Base-by-base conservation (phyloP, 2,113 vertebrate species). In the Hiodon tergisus region DNA sequence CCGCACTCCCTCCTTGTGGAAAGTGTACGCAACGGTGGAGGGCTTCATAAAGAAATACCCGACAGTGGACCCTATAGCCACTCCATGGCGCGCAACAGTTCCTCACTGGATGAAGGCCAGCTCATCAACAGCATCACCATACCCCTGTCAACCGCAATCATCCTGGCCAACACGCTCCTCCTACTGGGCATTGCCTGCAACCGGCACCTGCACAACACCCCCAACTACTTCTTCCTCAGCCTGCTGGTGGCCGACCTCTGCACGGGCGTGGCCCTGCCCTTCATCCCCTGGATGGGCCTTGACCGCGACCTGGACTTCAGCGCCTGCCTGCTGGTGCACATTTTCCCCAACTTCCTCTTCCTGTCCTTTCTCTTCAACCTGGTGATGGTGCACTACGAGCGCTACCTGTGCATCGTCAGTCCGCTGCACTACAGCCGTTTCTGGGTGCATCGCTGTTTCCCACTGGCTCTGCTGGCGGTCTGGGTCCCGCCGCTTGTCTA, bases 211-310 rank as follows among this genome's bases (percentile, higher is more conserved):
- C 94, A 94, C 82, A 90, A 91, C 84, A 91, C 92, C 0, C 86
- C 93, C 3, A 93, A 93, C 85, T 94, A 92, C 88, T 93, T 94
- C 89, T 94, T 96, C 86, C 86, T 96, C 67, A 96, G 95, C 79
- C 86, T 96, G 71, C 57, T 95, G 11, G 86, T 93, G 82, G 92
- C 94, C 0, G 94, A 94, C 53, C 72, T 95, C 78, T 89, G 92
- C 75, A 94, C 93, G 0, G 95, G 94, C 1, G 78, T 92, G 76
- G 88, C 92, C 0, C 83, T 96, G 63, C 94, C 94, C 0, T 84
- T 84, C 14, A 84, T 96, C 2, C 92, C 95, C 0, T 72, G 84
- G 4, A 91, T 95, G 83, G 87, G 88, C 59, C 84, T 84, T 13
- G 77, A 87, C 75, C 88, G 89, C 1, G 51, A 74, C 55, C 54